phyloP scores from a whole-genome alignment of 2,888 invertebrate species.

The Callimorpha dominula region DNA sequence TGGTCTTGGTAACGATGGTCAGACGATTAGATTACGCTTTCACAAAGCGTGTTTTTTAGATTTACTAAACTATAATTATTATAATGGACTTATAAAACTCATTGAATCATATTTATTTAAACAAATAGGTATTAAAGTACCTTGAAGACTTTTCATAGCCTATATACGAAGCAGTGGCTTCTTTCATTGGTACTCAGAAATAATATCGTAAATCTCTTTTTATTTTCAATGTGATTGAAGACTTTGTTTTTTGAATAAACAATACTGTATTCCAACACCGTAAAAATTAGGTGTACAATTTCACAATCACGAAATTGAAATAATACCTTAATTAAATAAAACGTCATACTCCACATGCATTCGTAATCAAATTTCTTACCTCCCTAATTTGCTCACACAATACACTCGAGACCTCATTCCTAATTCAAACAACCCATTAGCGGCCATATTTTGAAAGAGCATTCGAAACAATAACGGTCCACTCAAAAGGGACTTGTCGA shows the following conservation, averaged over 20 bases:
- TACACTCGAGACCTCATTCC: slow-evolving; percentile 18
- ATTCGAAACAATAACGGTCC: slow-evolving; percentile 44
- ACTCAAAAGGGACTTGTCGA: slow-evolving; percentile 47
- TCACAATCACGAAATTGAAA: neutral
- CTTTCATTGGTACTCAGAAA: neutral
- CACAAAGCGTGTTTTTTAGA: too few species aligned
- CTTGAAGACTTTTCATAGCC: neutral
- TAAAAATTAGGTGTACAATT: neutral
- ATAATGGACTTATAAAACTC: too few species aligned
- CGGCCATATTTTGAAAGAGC: slow-evolving; percentile 47
- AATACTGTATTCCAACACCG: neutral
- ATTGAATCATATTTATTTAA: too few species aligned
- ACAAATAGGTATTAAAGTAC: too few species aligned
- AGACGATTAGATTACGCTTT: too few species aligned
- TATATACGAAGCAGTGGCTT: neutral
- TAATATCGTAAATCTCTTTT: neutral
- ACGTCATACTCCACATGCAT: slow-evolving; percentile 8
- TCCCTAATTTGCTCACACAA: slow-evolving; percentile 20
- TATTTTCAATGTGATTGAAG: neutral
- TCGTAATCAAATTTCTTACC: slow-evolving; percentile 20
- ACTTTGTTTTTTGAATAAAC: neutral
- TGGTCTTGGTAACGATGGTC: too few species aligned
- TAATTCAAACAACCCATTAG: slow-evolving; percentile 36
- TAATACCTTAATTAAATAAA: slow-evolving; percentile 4
- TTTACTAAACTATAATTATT: too few species aligned